Base-by-base conservation (phyloP, 2,888 invertebrate genomes). In the Folsomia manolachei region DNA sequence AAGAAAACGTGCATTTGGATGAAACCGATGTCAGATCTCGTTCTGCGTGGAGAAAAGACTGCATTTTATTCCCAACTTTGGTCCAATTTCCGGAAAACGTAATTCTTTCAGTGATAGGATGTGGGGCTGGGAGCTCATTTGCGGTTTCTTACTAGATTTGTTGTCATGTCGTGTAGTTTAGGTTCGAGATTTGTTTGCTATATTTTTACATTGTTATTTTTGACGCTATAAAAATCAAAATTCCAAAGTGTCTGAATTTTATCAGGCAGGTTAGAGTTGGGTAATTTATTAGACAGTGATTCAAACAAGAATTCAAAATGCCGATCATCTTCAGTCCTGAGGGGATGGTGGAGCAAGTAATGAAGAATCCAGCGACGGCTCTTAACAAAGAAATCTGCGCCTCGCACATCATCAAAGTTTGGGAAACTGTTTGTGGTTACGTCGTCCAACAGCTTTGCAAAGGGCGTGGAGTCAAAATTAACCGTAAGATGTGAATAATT, bases 81-180 rank as follows among this genome's bases (percentile, higher is more conserved):
- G 78, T 80, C 0, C 51, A 53, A 23, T 68, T 78, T 52, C 74
- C 75, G 4, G 71, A 69, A 52, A 69, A 70, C 7, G 73, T 65
- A 2, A 75, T 65, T 53, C 76, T 81, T 70, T 52, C 76, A 1
- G 75, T 81, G 0, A 84, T 86, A 80, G 86, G 85, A 76, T 84
- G 85, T 81, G 86, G 87, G 76, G 85, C 85, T 79, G 87, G 86
- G 77, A 86, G 86, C 81, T 86, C 85, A 77, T 87, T 86, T 83
- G 86, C 86, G 67, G 81, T 86, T 79, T 71, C 78, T 19, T 62
- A 63, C 7, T 66, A 39, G 52, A 18, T 56, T 18, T 21, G 56
- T 56, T 56, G 56, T 19, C 56, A 56, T 56, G 56, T 56, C 21
- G 7, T 56, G 4, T 7, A 7, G 7, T 7, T 14, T 56, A 56